Evolutionary conservation across 1,140 invertebrate species (phyloP), one percentile per base, ranked within the genome.

Genomic region (Polyergus mexicanus): DNA sequence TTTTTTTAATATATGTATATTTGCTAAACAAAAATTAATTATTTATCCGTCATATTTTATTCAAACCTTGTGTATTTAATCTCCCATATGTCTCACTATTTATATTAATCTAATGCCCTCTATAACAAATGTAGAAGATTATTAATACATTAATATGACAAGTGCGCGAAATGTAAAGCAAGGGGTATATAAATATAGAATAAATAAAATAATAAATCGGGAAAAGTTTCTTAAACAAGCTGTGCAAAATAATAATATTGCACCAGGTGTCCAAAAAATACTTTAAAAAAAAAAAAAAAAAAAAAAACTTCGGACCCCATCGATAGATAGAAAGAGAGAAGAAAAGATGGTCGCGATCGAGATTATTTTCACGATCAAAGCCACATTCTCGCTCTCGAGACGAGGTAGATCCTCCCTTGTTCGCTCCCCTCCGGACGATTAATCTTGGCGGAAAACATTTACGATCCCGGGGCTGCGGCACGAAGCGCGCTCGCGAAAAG

Each of bases 391-490:
- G 35, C 47, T 66, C 38, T 78, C 54, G 62, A 47, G 44, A 66
- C 69, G 74, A 77, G 60, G 58, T 68, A 77, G 72, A 76, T 62
- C 32, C 56, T 35, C 56, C 25, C 51, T 66, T 41, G 74, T 69
- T 85, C 44, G 72, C 72, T 77, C 62, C 62, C 75, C 28, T 66
- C 63, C 75, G 47, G 56, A 85, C 85, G 78, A 86, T 86, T 86
- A 86, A 86, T 86, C 85, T 86, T 80, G 60, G 41, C 58, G 78
- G 77, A 81, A 86, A 86, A 86, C 85, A 86, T 86, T 84, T 86
- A 75, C 80, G 69, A 84, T n/a, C 71, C 41, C 38, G 69, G 28
- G 6, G 58, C 56, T 44, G 56, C 60, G 81, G 69, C 44, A 51
- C 62, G 78, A 38, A 51, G 58, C 66, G 51, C n/a, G 38, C 69